A percentile compares a stretch with the other conserved stretches of the same genome.
Conservation (phyloP, 2,113 vertebrate genomes). For the Macaca nemestrina region DNA sequence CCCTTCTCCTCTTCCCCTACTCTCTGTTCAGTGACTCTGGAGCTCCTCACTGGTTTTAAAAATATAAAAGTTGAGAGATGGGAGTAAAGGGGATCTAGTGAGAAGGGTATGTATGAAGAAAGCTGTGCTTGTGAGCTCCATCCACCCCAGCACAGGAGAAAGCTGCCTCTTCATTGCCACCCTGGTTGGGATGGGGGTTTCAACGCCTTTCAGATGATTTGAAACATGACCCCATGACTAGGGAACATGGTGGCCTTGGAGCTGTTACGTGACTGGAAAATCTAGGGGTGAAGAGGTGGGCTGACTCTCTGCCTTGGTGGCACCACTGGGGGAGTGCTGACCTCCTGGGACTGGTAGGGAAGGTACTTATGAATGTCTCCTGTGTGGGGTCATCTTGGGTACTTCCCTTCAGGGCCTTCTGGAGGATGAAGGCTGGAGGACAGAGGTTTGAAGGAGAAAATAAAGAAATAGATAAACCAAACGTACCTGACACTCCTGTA, state of each 20-base stretch:
- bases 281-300: not conserved
- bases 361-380: not conserved
- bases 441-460: not conserved
- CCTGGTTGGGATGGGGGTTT: not conserved
- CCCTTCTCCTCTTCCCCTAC: not conserved
- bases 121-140: not conserved
- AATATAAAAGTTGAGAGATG: not conserved
- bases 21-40: not conserved
- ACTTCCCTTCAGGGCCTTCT: not conserved
- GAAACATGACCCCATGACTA: not conserved
- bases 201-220: not conserved
- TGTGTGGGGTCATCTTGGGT: not conserved
- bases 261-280: not conserved
- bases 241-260: not conserved
- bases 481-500: rapidly evolving
- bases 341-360: not conserved
- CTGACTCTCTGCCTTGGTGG: not conserved
- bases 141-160: not conserved
- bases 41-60: not conserved
- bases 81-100: not conserved
- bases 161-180: not conserved
- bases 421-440: not conserved
- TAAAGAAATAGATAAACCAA: not conserved
- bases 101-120: not conserved
- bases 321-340: not conserved